Evolutionary conservation across 2,113 vertebrate species (phyloP).

Genomic region (Pantherophis guttatus): DNA sequence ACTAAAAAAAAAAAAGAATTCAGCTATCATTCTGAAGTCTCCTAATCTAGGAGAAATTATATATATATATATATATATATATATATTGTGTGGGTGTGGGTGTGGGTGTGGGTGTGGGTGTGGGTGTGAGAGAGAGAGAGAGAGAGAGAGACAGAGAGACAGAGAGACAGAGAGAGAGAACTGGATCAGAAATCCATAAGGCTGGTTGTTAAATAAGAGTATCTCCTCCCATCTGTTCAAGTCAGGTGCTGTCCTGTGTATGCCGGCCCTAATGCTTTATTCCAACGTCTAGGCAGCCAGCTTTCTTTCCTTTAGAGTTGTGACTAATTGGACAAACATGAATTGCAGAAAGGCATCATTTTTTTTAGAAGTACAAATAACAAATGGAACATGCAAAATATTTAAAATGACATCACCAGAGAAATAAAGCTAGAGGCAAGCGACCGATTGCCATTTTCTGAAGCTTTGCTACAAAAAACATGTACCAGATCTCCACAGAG

Average conservation of each 20-base stretch:
- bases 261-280: conserved; percentile 24
- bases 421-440: conserved; percentile 62
- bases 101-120: no score
- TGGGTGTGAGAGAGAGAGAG: no score
- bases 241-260: conserved; percentile 29
- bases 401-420: conserved; percentile 81
- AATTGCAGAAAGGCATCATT: conserved; percentile 78
- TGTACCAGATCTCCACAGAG: conserved; percentile 46
- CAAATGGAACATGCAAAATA: conserved; percentile 77
- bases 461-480: conserved; percentile 67
- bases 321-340: conserved; percentile 78
- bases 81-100: no score
- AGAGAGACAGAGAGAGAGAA: neutral
- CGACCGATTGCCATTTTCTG: conserved; percentile 63
- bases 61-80: neutral
- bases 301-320: conserved; percentile 57
- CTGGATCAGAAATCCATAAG: conserved; percentile 43
- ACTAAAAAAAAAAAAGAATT: conserved; percentile 14
- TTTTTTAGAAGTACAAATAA: conserved; percentile 77
- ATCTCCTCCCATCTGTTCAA: rapidly evolving
- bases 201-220: conserved; percentile 28
- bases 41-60: conserved; percentile 1
- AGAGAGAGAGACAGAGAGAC: neutral
- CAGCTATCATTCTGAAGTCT: neutral
- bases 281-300: conserved; percentile 47